Conservation (phyloP, 2,797 vertebrate genomes). For the Phylloscopus collybita region DNA sequence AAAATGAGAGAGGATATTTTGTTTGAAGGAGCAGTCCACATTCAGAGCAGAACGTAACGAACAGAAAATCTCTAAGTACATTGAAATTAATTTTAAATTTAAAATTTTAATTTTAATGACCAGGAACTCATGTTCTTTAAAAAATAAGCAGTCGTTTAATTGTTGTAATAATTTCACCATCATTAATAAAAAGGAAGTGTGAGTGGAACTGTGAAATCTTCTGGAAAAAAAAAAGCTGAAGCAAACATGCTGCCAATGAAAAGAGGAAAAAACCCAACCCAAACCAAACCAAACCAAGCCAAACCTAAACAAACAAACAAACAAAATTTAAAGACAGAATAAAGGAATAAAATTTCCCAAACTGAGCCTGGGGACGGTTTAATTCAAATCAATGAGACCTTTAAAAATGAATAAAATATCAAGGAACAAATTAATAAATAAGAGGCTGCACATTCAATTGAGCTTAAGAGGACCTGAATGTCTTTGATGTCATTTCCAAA, state of each 20-base stretch:
- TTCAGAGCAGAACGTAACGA: neutral
- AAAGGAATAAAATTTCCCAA: neutral
- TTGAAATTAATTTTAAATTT: neutral
- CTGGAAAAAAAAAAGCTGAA: neutral
- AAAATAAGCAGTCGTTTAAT: neutral
- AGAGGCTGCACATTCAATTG: neutral
- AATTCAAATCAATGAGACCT: neutral
- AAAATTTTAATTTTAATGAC: neutral
- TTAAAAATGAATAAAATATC: neutral
- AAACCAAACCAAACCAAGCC: too few species aligned
- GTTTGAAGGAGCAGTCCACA: neutral
- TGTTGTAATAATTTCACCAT: rapidly evolving
- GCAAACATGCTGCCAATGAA: neutral
- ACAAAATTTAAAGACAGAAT: neutral
- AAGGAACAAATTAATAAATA: neutral
- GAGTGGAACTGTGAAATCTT: neutral
- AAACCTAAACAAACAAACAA: too few species aligned
- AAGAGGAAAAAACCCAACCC: neutral
- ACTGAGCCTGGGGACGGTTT: neutral
- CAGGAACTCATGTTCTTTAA: neutral
- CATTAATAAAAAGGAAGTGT: neutral
- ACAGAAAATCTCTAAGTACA: neutral
- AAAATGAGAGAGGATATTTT: neutral
- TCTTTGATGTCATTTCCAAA: neutral
- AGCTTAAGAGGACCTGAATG: neutral